Percentiles rank a stretch among this genome's conserved stretches.
These are phyloP conservation scores for Phymorhynchus buccinoides DNA, from an alignment of 1,140 invertebrate species.

Conservation along the genomic window DNA sequence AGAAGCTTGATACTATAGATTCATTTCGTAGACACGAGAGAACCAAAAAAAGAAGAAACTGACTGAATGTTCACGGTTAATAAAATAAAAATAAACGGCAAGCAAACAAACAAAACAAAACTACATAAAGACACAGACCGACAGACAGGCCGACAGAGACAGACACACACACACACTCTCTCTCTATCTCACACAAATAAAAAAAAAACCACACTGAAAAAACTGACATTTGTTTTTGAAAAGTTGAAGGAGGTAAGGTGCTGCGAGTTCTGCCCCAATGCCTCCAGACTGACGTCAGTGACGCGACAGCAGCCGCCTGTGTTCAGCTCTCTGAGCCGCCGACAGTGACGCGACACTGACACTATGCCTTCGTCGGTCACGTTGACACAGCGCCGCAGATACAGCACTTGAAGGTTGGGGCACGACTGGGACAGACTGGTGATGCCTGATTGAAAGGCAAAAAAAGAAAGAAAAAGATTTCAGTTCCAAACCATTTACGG, in stretches of 20 bases:
- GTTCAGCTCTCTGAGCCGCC: conserved; percentile 59
- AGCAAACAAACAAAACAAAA: neutral
- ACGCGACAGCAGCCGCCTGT: conserved; percentile 58
- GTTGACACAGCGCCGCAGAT: conserved; percentile 59
- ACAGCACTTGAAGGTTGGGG: conserved; percentile 61
- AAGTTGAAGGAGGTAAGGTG: conserved; percentile 60
- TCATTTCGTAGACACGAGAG: too few species aligned
- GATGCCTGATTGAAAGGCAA: conserved; percentile 57
- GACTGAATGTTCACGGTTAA: neutral
- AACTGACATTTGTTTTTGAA: conserved; percentile 55
- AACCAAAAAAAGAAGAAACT: neutral
- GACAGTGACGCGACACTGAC: conserved; percentile 55
- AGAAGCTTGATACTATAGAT: too few species aligned
- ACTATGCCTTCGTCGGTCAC: conserved; percentile 62
- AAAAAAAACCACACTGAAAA: neutral
- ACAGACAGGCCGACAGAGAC: neutral
- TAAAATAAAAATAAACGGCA: neutral
- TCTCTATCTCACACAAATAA: neutral
- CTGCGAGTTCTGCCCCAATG: conserved; percentile 54
- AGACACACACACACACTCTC: neutral
- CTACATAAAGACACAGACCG: neutral
- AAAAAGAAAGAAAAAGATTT: too few species aligned
- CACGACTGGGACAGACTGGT: conserved; percentile 49
- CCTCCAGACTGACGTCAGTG: conserved; percentile 55
- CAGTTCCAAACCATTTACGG: too few species aligned